phyloP scores from a whole-genome alignment of 2,113 vertebrate species.

The Lota lota region DNA sequence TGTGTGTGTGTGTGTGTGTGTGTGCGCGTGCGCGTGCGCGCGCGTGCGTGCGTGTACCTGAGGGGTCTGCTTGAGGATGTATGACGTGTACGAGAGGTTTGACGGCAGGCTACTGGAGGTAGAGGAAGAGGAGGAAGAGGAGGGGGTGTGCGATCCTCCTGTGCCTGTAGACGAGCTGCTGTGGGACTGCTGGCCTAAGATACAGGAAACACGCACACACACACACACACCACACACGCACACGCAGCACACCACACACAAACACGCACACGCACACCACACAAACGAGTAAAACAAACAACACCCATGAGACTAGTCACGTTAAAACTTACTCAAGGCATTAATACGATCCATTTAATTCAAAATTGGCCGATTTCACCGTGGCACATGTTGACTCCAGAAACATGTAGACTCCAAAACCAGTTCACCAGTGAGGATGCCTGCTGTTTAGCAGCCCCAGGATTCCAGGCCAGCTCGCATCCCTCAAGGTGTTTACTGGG shows the following conservation, averaged over 20 bases:
- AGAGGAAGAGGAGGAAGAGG: conserved; percentile 74
- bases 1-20: not conserved
- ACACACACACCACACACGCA: conserved; percentile 10
- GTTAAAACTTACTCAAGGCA: not conserved
- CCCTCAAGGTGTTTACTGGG: no score
- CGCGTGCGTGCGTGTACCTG: conserved; percentile 55
- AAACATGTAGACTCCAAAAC: not conserved
- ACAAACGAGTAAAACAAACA: not conserved
- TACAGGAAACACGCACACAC: no score
- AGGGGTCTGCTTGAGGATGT: conserved; percentile 96
- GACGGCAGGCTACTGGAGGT: conserved; percentile 81
- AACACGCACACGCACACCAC: conserved; percentile 3
- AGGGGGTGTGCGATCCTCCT: conserved; percentile 71
- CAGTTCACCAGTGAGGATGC: no score
- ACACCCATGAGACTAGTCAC: conserved; percentile 1
- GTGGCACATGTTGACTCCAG: not conserved
- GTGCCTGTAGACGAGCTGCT: conserved; percentile 59
- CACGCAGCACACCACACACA: conserved; percentile 30
- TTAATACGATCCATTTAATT: not conserved
- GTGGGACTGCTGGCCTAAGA: conserved; percentile 85
- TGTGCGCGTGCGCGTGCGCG: not conserved
- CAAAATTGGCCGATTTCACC: not conserved
- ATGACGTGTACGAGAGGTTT: conserved; percentile 95
- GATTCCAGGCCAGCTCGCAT: no score
- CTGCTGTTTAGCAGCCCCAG: no score